These are phyloP conservation scores for Daboia siamensis DNA, from an alignment of 2,113 vertebrate species.

Conservation along the genomic window DNA sequence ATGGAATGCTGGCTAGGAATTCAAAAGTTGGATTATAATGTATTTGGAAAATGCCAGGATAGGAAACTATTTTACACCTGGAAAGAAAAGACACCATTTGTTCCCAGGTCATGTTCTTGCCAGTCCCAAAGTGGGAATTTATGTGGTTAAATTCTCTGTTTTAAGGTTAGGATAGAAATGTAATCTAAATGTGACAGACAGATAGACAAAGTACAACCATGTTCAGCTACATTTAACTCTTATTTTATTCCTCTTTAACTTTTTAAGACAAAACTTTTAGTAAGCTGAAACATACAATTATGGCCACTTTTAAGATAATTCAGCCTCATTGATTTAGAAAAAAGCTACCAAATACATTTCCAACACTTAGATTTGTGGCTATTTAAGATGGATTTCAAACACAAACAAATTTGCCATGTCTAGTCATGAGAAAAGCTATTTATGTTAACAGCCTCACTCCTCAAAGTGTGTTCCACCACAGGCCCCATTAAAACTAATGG, in stretches of 20 bases:
- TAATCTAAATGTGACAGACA: not conserved
- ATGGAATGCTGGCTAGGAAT: not conserved
- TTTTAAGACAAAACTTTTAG: constrained; percentile 41
- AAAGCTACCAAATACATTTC: constrained; percentile 31
- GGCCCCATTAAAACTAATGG: constrained; percentile 30
- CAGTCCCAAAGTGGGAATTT: not conserved
- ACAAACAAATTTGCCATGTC: constrained; percentile 20
- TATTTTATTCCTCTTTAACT: constrained; percentile 34
- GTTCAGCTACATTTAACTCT: not conserved
- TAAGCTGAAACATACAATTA: constrained; percentile 26
- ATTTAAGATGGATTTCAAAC: constrained; percentile 33
- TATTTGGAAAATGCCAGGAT: not conserved
- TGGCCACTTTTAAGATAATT: constrained; percentile 32
- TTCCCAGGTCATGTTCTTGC: not conserved
- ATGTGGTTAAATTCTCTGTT: not conserved
- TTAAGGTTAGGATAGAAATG: not conserved
- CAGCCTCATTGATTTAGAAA: constrained; percentile 16
- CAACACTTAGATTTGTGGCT: constrained; percentile 10
- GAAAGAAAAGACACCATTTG: not conserved
- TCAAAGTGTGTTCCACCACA: constrained; percentile 27
- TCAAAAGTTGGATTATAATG: not conserved
- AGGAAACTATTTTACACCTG: not conserved
- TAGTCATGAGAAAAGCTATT: constrained; percentile 20
- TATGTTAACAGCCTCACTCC: constrained; percentile 32
- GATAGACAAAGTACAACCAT: not conserved